Base-by-base conservation (phyloP, 2,888 invertebrate species). In the Pollenia angustigena region DNA sequence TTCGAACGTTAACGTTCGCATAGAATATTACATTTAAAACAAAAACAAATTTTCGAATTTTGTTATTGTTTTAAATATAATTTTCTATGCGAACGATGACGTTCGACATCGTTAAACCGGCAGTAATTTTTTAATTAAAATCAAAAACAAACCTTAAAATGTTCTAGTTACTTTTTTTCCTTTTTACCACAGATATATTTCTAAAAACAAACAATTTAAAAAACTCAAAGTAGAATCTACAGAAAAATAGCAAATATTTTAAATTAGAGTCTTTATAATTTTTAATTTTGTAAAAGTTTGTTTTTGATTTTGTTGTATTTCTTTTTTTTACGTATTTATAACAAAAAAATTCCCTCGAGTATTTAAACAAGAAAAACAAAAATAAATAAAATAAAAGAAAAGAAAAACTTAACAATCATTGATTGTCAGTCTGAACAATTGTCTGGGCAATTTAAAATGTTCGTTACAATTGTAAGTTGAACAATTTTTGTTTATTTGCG, bases 291-390 rank as follows among this genome's bases (percentile, higher is more conserved):
- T 48, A 69, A 82, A 58, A 32, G 32, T 6, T 32, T 32, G 6
- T 32, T 32, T 32, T 32, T 75, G 58, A 60, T 52, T 74, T 58
- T 66, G 74, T 32, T 14, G 12, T 71, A 10, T 9, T 72, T 50
- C 23, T 44, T 71, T 16, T 40, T 40, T 56, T 56, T 48, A 46
- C 48, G 56, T 11, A 66, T 64, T n/a, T 58, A 18, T 58, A n/a
- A 60, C 4, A 71, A 9, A 66, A 72, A 71, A 75, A 86, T 75
- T 64, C 86, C 85, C 86, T 40, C 64, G 86, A 86, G 86, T 83
- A 83, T 80, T 75, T 10, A 18, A 54, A 42, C 52, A 66, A 50
- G 52, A 42, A 56, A 74, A 16, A 48, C 10, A 18, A 56, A 18
- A 12, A 14, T 42, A 18, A 18, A 18, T 18, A 18, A 18, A 18